Base-by-base conservation (phyloP, 2,888 invertebrate genomes). In the Lottia gigantea region DNA sequence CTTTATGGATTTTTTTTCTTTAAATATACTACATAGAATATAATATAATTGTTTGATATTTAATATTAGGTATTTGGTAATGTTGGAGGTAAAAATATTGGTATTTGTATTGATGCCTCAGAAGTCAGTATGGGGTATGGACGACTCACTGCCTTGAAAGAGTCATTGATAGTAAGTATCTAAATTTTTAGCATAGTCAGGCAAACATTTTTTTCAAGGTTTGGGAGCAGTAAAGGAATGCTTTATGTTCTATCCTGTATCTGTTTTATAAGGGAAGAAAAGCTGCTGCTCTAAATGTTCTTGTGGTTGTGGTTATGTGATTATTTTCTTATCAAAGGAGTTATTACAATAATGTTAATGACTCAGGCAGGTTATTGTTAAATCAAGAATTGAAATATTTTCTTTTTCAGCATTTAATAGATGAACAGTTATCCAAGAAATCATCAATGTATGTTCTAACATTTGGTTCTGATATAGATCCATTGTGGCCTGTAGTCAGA, bases 121-220 rank as follows among this genome's bases (percentile, higher is more conserved):
- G 86, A 88, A 80, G 83, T 86, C 55, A 88, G 88, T 77, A 81
- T 84, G 69, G 86, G 88, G 3, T 88, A 88, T 78, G 88, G 88
- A 14, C 77, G 89, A 65, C 79, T 85, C 25, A 79, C 84, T 65
- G 81, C 82, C 31, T 83, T 86, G 61, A 87, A 87, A 70, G 86
- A 88, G 68, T 81, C 86, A 71, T 79, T 89, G 4, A 77, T 87
- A 71, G 86, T 87, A 76, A 83, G 82, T 80, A 46, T 15, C 11
- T n/a, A 15, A 49, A 0, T 19, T 0, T 19, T 55, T 55, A 23
- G 3, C 19, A n/a, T 23, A 55, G 40, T 6, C 31, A 31, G 31
- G 6, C 3, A 6, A 40, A 40, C 8, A 8, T 1, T 6, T 1
- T 40, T 40, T 40, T 1, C 2, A 11, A 40, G 11, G 40, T 40